Percentiles rank a stretch among this genome's conserved stretches.
phyloP scores from a whole-genome alignment of 2,888 invertebrate species.

The Alentia gelatinosa region DNA sequence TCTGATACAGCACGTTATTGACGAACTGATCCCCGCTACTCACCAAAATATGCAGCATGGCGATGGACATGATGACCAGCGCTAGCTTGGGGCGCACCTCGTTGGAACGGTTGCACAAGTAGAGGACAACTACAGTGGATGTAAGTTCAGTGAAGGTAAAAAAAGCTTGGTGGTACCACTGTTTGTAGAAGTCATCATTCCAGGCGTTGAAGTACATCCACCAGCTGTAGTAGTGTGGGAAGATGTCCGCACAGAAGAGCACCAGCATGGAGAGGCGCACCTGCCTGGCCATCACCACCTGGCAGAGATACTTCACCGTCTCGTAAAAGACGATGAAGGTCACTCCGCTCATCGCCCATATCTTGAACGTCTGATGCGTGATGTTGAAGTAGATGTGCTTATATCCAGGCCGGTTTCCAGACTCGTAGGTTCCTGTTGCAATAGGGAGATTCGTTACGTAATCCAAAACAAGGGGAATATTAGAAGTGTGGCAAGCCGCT shows the following conservation, averaged over 20 bases:
- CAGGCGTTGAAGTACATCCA: conserved; percentile 66
- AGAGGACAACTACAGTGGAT: conserved; percentile 59
- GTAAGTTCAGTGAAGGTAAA: conserved; percentile 64
- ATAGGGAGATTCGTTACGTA: too few relatives aligned
- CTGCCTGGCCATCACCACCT: not conserved
- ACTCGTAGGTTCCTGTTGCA: not conserved
- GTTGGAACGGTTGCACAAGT: conserved; percentile 39
- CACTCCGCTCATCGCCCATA: conserved; percentile 61
- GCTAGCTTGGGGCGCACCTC: conserved; percentile 77
- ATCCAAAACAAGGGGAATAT: too few relatives aligned
- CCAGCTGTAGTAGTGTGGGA: conserved; percentile 67
- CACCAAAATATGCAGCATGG: conserved; percentile 61
- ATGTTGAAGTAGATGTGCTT: conserved; percentile 66
- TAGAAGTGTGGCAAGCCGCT: too few relatives aligned
- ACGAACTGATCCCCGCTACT: conserved; percentile 65
- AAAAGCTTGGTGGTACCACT: conserved; percentile 64
- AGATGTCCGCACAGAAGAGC: conserved; percentile 59
- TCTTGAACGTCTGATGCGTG: conserved; percentile 61
- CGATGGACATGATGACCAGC: conserved; percentile 59
- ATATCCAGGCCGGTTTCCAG: conserved; percentile 55
- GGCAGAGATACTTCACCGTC: conserved; percentile 56
- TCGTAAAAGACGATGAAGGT: conserved; percentile 61
- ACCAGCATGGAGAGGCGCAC: conserved; percentile 55
- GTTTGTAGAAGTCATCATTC: conserved; percentile 65
- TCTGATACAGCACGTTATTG: conserved; percentile 55